phyloP scores from a whole-genome alignment of 2,888 invertebrate species.

The Dexiosoma caninum region DNA sequence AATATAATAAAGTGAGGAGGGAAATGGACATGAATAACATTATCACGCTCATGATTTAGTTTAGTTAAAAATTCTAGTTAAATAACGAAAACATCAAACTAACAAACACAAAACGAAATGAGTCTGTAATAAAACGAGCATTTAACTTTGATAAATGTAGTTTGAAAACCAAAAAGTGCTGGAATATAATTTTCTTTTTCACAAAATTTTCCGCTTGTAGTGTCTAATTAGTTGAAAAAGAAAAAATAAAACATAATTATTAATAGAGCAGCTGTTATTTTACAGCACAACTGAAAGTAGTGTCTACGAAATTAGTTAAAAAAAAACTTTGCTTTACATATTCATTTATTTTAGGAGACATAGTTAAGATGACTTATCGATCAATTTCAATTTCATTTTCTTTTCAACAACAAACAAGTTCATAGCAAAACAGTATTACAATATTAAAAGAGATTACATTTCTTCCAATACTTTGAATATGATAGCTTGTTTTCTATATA shows the following conservation, averaged over 20 bases:
- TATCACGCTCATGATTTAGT: constrained; percentile 20
- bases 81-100: constrained; percentile 24
- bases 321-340: background rate
- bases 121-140: constrained; percentile 7
- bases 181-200: background rate
- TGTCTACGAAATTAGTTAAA: background rate
- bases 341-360: background rate
- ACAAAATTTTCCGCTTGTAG: background rate
- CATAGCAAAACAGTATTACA: background rate
- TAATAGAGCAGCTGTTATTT: background rate
- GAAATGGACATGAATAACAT: constrained; percentile 40
- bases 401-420: background rate
- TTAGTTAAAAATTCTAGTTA: constrained; percentile 35
- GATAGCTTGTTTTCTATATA: too few relatives aligned
- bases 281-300: background rate
- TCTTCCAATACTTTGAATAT: too few relatives aligned
- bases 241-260: background rate
- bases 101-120: background rate
- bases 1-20: constrained; percentile 16
- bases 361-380: background rate
- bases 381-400: background rate
- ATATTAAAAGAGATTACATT: background rate
- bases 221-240: constrained; percentile 45
- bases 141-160: constrained; percentile 37
- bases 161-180: constrained; percentile 23